A percentile compares a stretch with the other conserved stretches of the same genome.
Conservation (phyloP, 2,113 vertebrate species). For the Haemorhous mexicanus region DNA sequence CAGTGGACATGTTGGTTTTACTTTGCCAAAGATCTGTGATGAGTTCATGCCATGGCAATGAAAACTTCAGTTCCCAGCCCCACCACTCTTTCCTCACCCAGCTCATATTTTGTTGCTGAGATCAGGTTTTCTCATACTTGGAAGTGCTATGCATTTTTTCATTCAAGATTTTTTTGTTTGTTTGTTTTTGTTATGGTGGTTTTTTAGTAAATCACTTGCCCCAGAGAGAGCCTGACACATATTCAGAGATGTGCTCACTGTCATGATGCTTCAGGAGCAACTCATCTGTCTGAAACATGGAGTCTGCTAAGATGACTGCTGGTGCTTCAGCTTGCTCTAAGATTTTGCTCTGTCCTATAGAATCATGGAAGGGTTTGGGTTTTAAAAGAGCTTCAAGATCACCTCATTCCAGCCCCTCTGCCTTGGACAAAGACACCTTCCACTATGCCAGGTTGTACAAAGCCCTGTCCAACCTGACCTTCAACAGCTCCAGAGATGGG, state of each 20-base stretch:
- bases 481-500: neutral
- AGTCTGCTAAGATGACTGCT: neutral
- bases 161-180: neutral
- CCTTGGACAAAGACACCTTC: neutral
- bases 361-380: neutral
- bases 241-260: neutral
- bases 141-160: neutral
- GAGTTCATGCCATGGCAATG: neutral
- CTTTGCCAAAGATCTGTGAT: neutral
- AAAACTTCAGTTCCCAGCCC: neutral
- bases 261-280: neutral
- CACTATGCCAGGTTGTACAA: neutral
- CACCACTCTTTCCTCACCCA: neutral
- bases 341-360: neutral
- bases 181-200: neutral
- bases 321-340: neutral
- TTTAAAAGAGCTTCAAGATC: neutral
- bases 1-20: neutral
- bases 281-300: neutral
- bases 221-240: neutral
- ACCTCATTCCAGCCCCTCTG: rapidly evolving
- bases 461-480: neutral
- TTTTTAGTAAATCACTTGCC: neutral
- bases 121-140: neutral
- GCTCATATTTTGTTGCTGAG: neutral